A percentile compares a stretch with the other conserved stretches of the same genome.
These are phyloP conservation scores for Caenorhabditis sp. DNA, from an alignment of 2,888 invertebrate species.

Conservation along the genomic window DNA sequence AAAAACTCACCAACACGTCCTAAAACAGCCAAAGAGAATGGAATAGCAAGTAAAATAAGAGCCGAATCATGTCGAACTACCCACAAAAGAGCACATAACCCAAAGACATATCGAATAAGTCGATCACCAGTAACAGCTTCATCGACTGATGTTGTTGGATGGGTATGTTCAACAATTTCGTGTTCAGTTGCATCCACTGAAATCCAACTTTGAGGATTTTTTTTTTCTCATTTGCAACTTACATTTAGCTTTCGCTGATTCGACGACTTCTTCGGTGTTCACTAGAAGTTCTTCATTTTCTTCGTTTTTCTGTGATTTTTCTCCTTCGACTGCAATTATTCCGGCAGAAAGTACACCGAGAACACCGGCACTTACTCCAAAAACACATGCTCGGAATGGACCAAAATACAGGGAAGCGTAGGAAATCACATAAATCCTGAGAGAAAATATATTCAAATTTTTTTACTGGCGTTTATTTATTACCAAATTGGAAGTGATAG, in stretches of 20 bases:
- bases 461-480: too few species aligned
- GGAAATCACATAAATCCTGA: conserved; percentile 65
- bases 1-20: conserved; percentile 40
- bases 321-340: conserved; percentile 39
- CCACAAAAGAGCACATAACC: conserved; percentile 63
- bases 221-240: not conserved
- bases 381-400: conserved; percentile 64
- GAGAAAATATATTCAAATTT: too few species aligned
- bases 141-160: conserved; percentile 35
- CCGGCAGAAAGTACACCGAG: conserved; percentile 62
- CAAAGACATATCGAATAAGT: conserved; percentile 43
- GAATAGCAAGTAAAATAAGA: conserved; percentile 58
- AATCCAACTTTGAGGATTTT: conserved; percentile 1
- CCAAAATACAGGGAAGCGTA: conserved; percentile 61
- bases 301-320: not conserved
- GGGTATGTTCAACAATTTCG: conserved; percentile 10
- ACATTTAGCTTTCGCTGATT: conserved; percentile 32
- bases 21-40: conserved; percentile 56
- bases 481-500: conserved; percentile 70
- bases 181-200: conserved; percentile 35
- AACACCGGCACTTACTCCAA: conserved; percentile 54
- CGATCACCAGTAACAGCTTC: conserved; percentile 52
- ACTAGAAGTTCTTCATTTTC: conserved; percentile 28
- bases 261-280: conserved; percentile 14
- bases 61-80: conserved; percentile 63